phyloP scores from a whole-genome alignment of 2,888 invertebrate species.

The Agrilus cyanescens region DNA sequence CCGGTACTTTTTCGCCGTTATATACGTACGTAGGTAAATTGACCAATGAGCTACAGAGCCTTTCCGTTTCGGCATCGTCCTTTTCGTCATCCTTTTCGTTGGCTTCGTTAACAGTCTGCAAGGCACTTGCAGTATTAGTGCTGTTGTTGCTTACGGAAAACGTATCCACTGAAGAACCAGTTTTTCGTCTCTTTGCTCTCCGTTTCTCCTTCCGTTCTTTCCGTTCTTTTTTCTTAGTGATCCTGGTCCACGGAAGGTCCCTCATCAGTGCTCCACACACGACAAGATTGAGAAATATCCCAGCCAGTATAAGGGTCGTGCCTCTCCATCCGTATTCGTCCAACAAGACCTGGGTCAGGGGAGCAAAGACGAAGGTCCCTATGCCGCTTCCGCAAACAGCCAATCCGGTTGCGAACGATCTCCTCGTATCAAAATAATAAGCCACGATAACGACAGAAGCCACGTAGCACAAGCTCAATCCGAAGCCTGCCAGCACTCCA shows the following conservation, averaged over 20 bases:
- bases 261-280: slow-evolving; percentile 74
- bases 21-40: slow-evolving; percentile 75
- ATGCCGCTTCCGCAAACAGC: slow-evolving; percentile 82
- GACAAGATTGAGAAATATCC: slow-evolving; percentile 67
- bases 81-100: slow-evolving; percentile 20
- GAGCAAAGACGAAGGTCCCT: slow-evolving; percentile 79
- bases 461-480: slow-evolving; percentile 75
- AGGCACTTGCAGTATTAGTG: slow-evolving; percentile 48
- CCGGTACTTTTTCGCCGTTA: slow-evolving; percentile 63
- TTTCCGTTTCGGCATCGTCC: slow-evolving; percentile 31
- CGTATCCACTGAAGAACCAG: slow-evolving; percentile 56
- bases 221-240: slow-evolving; percentile 48
- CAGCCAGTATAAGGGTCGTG: slow-evolving; percentile 69
- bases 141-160: slow-evolving; percentile 57
- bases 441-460: slow-evolving; percentile 86
- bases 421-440: slow-evolving; percentile 75
- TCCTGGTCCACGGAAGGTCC: slow-evolving; percentile 58
- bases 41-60: slow-evolving; percentile 67
- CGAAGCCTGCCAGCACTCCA: slow-evolving; percentile 73
- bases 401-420: slow-evolving; percentile 75
- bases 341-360: slow-evolving; percentile 60
- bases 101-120: slow-evolving; percentile 40
- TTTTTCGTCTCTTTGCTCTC: slow-evolving; percentile 42
- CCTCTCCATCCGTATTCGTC: slow-evolving; percentile 75
- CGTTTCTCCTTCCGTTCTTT: slow-evolving; percentile 50